Percentiles rank a stretch among this genome's conserved stretches.
phyloP scores from a whole-genome alignment of 2,113 vertebrate genomes.

The Nesoenas mayeri region DNA sequence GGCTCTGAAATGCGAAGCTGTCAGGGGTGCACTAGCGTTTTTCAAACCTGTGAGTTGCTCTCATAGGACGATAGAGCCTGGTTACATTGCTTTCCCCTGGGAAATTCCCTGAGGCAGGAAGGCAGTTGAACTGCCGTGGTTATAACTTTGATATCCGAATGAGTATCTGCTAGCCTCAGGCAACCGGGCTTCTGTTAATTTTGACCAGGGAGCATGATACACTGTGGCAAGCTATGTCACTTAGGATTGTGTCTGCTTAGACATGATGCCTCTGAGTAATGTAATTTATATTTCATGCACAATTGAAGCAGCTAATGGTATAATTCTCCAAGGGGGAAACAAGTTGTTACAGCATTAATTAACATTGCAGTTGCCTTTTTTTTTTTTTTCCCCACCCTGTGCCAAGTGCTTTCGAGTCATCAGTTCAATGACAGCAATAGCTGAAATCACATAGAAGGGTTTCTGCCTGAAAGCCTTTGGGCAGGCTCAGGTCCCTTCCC shows the following conservation, averaged over 20 bases:
- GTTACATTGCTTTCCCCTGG: background rate
- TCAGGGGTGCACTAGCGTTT: background rate
- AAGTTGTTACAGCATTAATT: slow-evolving; percentile 87
- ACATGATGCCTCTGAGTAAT: slow-evolving; percentile 82
- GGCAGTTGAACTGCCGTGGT: background rate
- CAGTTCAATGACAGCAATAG: background rate
- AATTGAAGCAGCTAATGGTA: slow-evolving; percentile 87
- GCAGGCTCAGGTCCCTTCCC: background rate
- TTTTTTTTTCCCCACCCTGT: background rate
- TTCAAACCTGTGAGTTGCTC: background rate
- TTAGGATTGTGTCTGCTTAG: slow-evolving; percentile 80
- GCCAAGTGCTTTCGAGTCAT: background rate
- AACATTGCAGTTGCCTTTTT: slow-evolving; percentile 71
- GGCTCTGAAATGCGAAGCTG: background rate
- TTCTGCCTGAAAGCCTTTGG: background rate
- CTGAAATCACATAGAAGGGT: background rate
- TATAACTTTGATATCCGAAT: slow-evolving; percentile 49
- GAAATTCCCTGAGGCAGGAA: slow-evolving; percentile 30
- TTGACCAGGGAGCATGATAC: slow-evolving; percentile 74
- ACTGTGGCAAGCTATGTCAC: slow-evolving; percentile 75
- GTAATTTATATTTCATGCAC: slow-evolving; percentile 88
- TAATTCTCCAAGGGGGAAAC: slow-evolving; percentile 85
- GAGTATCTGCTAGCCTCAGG: slow-evolving; percentile 65
- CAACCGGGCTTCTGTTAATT: slow-evolving; percentile 67
- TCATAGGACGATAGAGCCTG: background rate